Base-by-base conservation (phyloP, 2,113 vertebrate genomes). In the Austrofundulus limnaeus region DNA sequence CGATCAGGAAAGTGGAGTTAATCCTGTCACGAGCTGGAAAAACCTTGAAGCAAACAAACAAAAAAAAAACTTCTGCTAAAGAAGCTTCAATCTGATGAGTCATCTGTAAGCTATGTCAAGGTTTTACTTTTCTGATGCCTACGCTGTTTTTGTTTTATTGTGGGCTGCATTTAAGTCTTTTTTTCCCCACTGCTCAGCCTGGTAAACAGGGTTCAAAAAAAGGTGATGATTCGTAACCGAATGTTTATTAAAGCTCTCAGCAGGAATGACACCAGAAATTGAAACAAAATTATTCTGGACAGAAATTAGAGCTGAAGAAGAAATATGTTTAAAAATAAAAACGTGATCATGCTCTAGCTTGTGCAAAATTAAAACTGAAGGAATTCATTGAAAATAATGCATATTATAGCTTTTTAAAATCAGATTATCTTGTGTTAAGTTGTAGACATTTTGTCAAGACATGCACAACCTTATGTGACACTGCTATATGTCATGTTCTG, bases 161-260 rank as follows among this genome's bases (percentile, higher is more conserved):
- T 79, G 55, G 52, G 54, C 14, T 54, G 31, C 23, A 34, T 41
- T 43, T 38, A 16, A 47, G 58, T 55, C 25, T 55, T 55, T 70
- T 63, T 25, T 31, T 42, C 53, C 56, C 28, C 51, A 24, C 58
- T 38, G 17, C 7, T 6, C 28, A 46, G 37, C 34, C n/a, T 53
- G 52, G 72, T 60, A 66, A 73, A 75, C 5, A 19, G 39, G 65
- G 51, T 56, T 52, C 59, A 61, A 50, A 52, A 78, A 73, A 57
- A 23, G 38, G 38, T 9, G 31, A 51, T 42, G 57, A 52, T 55
- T 60, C 25, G 34, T 61, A 75, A 79, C 51, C 24, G 45, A 60
- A 9, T 9, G 1, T 16, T 56, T 38, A 25, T 58, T 49, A 73
- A 67, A 63, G 20, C 46, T 46, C 39, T 74, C 16, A 25, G 41